These are phyloP conservation scores for Wiebesia pumilae DNA, from an alignment of 1,140 invertebrate species.

Conservation along the genomic window DNA sequence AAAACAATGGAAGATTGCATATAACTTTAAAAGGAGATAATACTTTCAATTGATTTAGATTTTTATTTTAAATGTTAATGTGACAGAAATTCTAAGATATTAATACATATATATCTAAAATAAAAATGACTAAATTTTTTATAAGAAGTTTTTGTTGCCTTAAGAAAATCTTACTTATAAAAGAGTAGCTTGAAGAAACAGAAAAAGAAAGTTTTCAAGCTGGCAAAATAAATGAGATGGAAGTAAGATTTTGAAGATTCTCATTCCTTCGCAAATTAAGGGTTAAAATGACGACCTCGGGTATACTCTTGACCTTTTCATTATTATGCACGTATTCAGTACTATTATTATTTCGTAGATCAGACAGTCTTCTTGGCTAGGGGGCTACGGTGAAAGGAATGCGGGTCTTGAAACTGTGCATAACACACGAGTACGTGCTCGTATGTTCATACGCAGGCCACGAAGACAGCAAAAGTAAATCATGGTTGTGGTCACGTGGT, in stretches of 20 bases:
- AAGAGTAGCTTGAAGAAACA: too few relatives aligned
- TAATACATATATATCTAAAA: too few relatives aligned
- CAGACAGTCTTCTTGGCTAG: background rate
- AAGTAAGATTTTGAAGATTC: background rate
- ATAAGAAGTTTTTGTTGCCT: too few relatives aligned
- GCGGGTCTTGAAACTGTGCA: background rate
- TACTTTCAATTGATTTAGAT: too few relatives aligned
- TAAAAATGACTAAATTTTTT: too few relatives aligned
- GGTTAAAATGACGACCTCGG: constrained; percentile 55
- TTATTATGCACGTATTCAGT: constrained; percentile 58
- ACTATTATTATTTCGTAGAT: constrained; percentile 63
- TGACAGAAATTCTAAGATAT: too few relatives aligned
- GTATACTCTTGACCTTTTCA: constrained; percentile 72
- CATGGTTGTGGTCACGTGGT: background rate
- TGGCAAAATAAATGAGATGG: constrained; percentile 2
- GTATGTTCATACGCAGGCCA: too few relatives aligned
- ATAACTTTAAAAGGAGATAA: too few relatives aligned
- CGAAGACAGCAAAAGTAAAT: background rate
- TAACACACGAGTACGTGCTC: background rate
- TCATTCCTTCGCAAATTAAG: background rate
- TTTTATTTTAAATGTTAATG: too few relatives aligned
- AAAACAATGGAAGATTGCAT: too few relatives aligned
- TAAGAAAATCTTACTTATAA: too few relatives aligned
- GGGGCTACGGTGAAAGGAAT: background rate
- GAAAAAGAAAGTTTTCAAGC: background rate